Conservation (phyloP, 2,113 vertebrate genomes). For the Anguilla japonica region DNA sequence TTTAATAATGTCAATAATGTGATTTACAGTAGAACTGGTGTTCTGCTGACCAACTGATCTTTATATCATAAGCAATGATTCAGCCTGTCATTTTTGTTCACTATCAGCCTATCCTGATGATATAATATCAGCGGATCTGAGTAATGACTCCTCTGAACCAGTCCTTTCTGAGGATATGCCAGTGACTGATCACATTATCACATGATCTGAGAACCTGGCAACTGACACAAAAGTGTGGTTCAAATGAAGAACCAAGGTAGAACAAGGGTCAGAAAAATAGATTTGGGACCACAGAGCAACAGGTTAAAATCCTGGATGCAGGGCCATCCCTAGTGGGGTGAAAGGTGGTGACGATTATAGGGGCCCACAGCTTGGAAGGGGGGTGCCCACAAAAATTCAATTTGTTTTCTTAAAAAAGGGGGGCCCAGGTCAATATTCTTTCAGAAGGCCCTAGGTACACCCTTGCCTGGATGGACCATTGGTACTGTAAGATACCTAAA, state of each 20-base stretch:
- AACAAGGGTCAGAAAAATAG: background rate
- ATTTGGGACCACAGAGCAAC: background rate
- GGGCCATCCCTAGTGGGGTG: too few relatives aligned
- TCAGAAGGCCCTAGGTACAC: too few relatives aligned
- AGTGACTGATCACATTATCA: background rate
- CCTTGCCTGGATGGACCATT: background rate
- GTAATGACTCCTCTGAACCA: background rate
- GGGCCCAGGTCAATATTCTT: too few relatives aligned
- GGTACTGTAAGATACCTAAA: background rate
- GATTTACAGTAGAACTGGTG: background rate
- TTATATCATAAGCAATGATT: background rate
- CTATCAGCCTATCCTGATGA: background rate
- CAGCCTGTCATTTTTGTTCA: background rate
- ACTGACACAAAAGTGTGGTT: background rate
- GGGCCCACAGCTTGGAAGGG: too few relatives aligned
- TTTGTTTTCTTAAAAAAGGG: too few relatives aligned
- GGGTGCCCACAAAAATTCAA: too few relatives aligned
- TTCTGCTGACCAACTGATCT: background rate
- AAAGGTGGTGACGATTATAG: too few relatives aligned
- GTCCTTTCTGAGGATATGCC: background rate
- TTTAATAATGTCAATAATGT: background rate
- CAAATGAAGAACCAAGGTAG: background rate
- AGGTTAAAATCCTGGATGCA: background rate
- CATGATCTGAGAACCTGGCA: background rate
- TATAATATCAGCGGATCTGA: background rate